Percentiles rank a stretch among this genome's conserved stretches.
Evolutionary conservation across 1,140 invertebrate genomes (phyloP).

Genomic region (Tetraneura akinire): DNA sequence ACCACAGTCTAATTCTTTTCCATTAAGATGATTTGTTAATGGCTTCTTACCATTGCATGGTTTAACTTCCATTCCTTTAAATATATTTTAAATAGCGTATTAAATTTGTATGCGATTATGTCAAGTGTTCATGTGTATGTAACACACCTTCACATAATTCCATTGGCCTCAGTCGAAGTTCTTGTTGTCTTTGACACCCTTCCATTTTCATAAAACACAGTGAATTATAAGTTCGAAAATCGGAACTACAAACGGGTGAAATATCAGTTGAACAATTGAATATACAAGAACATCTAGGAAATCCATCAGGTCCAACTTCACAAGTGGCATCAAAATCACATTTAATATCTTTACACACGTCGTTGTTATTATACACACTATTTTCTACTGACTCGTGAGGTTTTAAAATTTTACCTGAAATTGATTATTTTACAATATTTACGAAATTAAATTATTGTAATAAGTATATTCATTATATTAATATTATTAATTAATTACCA

Average conservation of each 20-base stretch:
- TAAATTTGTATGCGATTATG: neutral
- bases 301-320: conserved; percentile 73
- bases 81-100: neutral
- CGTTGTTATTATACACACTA: conserved; percentile 57
- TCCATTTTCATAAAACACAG: conserved; percentile 85
- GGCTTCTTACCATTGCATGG: conserved; percentile 83
- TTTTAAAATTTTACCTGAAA: conserved; percentile 20
- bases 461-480: neutral
- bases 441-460: neutral
- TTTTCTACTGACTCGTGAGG: conserved; percentile 30
- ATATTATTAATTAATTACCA: neutral
- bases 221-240: conserved; percentile 77
- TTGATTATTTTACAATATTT: neutral
- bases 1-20: conserved; percentile 82
- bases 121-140: neutral
- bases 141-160: conserved; percentile 77
- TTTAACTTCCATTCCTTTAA: conserved; percentile 76
- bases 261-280: conserved; percentile 67
- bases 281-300: conserved; percentile 75
- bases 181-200: conserved; percentile 79
- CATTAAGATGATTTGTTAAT: conserved; percentile 69
- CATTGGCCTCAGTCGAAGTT: conserved; percentile 74
- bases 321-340: conserved; percentile 84
- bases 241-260: conserved; percentile 78
- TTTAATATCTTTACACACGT: conserved; percentile 75